Evolutionary conservation across 2,888 invertebrate genomes (phyloP).

Genomic region (Stenodera caucasica): DNA sequence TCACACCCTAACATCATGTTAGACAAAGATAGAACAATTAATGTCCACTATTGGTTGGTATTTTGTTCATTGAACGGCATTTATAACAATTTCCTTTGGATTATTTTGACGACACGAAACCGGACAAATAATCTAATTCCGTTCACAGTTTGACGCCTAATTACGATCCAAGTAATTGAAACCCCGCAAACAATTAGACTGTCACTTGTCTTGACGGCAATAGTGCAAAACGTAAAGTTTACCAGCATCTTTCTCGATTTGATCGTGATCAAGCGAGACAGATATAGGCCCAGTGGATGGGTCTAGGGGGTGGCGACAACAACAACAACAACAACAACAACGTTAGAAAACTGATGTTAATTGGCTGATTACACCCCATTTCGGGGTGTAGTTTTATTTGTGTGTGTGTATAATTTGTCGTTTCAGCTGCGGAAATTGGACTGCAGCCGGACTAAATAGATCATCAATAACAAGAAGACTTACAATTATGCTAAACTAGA

Average conservation of each 20-base stretch:
- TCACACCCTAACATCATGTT: not conserved
- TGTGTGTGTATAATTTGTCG: conserved; percentile 19
- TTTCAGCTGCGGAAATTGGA: conserved; percentile 20
- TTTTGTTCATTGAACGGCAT: conserved; percentile 21
- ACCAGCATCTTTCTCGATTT: conserved; percentile 10
- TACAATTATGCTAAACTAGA: not conserved
- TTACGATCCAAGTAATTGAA: conserved; percentile 54
- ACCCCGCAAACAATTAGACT: conserved; percentile 56
- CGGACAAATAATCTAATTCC: conserved; percentile 56
- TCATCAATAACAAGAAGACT: conserved; percentile 2
- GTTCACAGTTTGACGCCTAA: conserved; percentile 56
- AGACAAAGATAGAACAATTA: conserved; percentile 7
- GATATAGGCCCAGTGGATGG: not conserved
- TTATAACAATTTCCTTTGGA: conserved; percentile 37
- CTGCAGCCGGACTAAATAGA: not conserved
- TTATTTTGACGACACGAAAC: conserved; percentile 44
- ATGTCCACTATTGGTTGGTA: conserved; percentile 8
- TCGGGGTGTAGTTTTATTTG: not conserved
- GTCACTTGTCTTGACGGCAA: conserved; percentile 52
- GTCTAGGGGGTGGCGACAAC: no score
- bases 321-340: not conserved
- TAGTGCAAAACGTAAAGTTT: conserved; percentile 2
- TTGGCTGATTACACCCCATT: conserved; percentile 31
- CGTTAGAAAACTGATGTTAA: conserved; percentile 25
- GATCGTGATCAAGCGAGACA: not conserved